Percentiles rank a stretch among this genome's conserved stretches.
phyloP scores from a whole-genome alignment of 2,888 invertebrate genomes.

The Agriotes lineatus region DNA sequence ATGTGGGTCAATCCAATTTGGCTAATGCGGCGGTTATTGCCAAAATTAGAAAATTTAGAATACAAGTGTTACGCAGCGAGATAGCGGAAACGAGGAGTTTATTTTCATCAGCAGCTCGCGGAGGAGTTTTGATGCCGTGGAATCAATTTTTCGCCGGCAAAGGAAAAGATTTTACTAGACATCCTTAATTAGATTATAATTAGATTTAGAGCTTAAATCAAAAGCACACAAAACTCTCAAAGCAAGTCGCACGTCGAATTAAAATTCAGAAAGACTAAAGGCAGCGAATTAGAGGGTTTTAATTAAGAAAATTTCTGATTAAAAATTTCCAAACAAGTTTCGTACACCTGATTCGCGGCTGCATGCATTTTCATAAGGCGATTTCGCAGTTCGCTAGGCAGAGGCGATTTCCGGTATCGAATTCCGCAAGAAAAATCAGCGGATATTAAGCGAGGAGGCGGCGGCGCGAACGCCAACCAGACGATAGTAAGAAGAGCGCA shows the following conservation, averaged over 20 bases:
- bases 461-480: neutral
- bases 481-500: constrained; percentile 41
- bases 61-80: too few relatives aligned
- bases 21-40: neutral
- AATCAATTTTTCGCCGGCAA: neutral
- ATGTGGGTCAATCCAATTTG: neutral
- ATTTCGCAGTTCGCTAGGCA: constrained; percentile 40
- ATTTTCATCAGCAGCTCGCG: too few relatives aligned
- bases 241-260: constrained; percentile 53
- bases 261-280: constrained; percentile 54
- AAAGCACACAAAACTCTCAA: constrained; percentile 53
- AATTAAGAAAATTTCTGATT: constrained; percentile 55
- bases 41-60: neutral
- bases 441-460: constrained; percentile 13
- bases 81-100: too few relatives aligned
- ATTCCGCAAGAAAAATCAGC: constrained; percentile 17
- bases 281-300: constrained; percentile 47
- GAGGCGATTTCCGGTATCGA: constrained; percentile 20
- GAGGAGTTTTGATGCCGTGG: too few relatives aligned
- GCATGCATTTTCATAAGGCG: constrained; percentile 45
- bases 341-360: constrained; percentile 46
- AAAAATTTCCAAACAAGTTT: constrained; percentile 50
- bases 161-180: constrained; percentile 15
- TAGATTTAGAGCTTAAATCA: constrained; percentile 55
- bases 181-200: constrained; percentile 36